Base-by-base conservation (phyloP, 2,113 vertebrate genomes). In the Ramphastos sulfuratus region DNA sequence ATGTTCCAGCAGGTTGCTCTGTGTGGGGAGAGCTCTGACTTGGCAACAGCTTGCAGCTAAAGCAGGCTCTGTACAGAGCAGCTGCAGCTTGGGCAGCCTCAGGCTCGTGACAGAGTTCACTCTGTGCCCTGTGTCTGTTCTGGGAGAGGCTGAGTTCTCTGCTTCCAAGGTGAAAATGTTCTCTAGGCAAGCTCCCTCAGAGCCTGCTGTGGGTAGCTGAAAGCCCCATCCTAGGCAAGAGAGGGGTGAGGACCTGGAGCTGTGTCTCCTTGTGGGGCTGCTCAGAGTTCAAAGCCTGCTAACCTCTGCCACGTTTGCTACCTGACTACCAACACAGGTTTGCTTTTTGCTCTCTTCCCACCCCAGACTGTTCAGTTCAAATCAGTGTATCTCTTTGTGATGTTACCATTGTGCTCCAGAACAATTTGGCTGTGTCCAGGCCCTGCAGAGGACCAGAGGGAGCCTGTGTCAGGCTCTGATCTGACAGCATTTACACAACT, bases 21-120 rank as follows among this genome's bases (percentile, higher is more conserved):
- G 5, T 4, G 14, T 12, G 67, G 11, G 71, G 48, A 28, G 42
- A 59, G 10, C 23, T 19, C 6, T 24, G 39, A 19, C 17, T 10
- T 1, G 0, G 28, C 12, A 21, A 15, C 28, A 23, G 7, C 58
- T 42, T 31, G 35, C 15, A 37, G 58, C 24, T 0, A 3, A 48
- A 60, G 39, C 39, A 48, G 27, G 20, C 46, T 54, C 7, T 0
- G 0, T 9, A 24, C 21, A 6, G 63, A n/a, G 31, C 2, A 0
- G 50, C 3, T 39, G 28, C 4, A 7, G 63, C 12, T 46, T 6
- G 12, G 35, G 69, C 27, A 18, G 35, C 35, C 8, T 0, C 7
- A 8, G 75, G 11, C 28, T 46, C 1, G 1, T 9, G 17, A 67
- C 69, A 7, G 65, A 28, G 7, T 15, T 37, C 33, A 11, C 33